A percentile compares a stretch with the other conserved stretches of the same genome.
Conservation (phyloP, 2,113 vertebrate species). For the Micromys minutus region DNA sequence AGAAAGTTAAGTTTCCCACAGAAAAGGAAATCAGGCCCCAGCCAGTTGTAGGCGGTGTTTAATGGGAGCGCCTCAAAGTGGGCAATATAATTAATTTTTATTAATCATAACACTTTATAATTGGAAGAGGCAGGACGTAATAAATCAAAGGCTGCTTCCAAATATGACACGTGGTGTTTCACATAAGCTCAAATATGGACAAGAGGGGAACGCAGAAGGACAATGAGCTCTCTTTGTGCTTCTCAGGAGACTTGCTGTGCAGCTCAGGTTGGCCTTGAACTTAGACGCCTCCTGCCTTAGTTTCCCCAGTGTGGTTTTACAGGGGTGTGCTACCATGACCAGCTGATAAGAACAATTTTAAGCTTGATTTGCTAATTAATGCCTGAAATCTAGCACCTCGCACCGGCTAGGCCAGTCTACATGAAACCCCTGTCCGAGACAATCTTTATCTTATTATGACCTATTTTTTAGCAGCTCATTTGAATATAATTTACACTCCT, state of each 20-base stretch:
- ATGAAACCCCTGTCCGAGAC: no score
- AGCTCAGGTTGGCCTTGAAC: background rate
- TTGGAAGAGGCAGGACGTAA: slow-evolving; percentile 49
- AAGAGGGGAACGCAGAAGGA: background rate
- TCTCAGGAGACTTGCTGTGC: background rate
- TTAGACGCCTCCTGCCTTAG: background rate
- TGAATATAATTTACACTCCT: background rate
- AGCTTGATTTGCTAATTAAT: background rate
- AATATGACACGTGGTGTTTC: slow-evolving; percentile 20
- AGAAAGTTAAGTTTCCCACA: slow-evolving; percentile 65
- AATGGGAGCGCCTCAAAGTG: slow-evolving; percentile 51
- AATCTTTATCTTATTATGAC: background rate
- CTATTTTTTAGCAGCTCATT: slow-evolving; percentile 40
- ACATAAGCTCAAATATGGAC: slow-evolving; percentile 66
- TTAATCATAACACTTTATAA: slow-evolving; percentile 54
- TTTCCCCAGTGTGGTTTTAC: background rate
- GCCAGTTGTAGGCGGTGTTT: slow-evolving; percentile 3
- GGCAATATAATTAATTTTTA: slow-evolving; percentile 69
- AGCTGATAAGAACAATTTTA: background rate
- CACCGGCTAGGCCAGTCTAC: background rate
- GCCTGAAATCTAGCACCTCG: background rate
- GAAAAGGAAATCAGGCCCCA: slow-evolving; percentile 40
- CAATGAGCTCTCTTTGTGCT: background rate
- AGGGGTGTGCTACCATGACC: background rate
- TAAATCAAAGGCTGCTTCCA: slow-evolving; percentile 61